A percentile compares a stretch with the other conserved stretches of the same genome.
These are phyloP conservation scores for Philonicus albiceps DNA, from an alignment of 2,888 invertebrate genomes.

Conservation along the genomic window DNA sequence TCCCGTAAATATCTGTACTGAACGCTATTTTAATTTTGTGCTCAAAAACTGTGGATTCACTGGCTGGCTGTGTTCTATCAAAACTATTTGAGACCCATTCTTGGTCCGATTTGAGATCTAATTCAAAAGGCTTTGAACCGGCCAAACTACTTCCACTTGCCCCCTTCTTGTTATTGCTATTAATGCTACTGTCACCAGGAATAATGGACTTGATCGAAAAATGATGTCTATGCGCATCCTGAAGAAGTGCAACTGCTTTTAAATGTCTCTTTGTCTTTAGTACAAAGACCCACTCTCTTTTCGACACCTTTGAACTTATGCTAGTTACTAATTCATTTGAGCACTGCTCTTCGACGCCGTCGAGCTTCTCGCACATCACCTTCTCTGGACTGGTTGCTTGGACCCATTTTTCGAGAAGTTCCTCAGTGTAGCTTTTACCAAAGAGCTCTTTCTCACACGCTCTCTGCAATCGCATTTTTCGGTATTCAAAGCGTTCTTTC, in stretches of 20 bases:
- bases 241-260: conserved; percentile 72
- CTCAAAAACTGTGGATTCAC: conserved; percentile 52
- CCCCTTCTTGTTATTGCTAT: neutral
- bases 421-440: conserved; percentile 69
- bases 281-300: conserved; percentile 70
- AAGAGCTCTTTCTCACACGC: conserved; percentile 75
- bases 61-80: conserved; percentile 49
- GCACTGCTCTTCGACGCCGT: conserved; percentile 68
- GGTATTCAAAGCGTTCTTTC: conserved; percentile 75
- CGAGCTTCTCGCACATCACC: conserved; percentile 70
- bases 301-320: conserved; percentile 70
- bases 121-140: conserved; percentile 50
- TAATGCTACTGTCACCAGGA: conserved; percentile 50
- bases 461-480: conserved; percentile 69
- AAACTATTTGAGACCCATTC: conserved; percentile 64
- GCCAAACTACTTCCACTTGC: neutral
- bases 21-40: conserved; percentile 69
- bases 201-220: conserved; percentile 69
- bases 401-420: conserved; percentile 71
- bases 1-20: conserved; percentile 76
- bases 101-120: conserved; percentile 65
- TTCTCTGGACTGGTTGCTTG: conserved; percentile 70
- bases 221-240: conserved; percentile 74
- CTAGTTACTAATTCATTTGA: conserved; percentile 69
- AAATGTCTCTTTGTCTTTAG: conserved; percentile 66